Conservation (phyloP, 2,888 invertebrate genomes). For the Campoplex nolae region DNA sequence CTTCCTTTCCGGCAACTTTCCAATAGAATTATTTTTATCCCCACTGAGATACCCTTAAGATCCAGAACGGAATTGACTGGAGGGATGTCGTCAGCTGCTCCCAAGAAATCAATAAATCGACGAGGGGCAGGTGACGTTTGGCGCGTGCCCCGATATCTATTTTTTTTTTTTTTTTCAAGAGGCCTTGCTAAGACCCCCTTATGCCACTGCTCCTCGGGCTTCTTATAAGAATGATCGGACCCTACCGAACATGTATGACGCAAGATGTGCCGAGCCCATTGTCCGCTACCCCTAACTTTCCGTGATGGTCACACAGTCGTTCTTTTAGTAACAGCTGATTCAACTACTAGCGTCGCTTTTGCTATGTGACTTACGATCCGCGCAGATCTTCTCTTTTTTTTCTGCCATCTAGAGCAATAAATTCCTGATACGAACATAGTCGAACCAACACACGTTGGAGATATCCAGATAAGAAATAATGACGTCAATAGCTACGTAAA, state of each 20-base stretch:
- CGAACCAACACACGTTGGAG: background rate
- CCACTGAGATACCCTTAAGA: conserved; percentile 44
- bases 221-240: conserved; percentile 48
- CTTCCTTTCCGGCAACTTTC: background rate
- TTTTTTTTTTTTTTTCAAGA: conserved; percentile 63
- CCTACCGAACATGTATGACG: conserved; percentile 52
- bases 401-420: conserved; percentile 42
- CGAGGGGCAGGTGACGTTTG: conserved; percentile 78
- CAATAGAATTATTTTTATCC: background rate
- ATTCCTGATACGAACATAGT: conserved; percentile 9
- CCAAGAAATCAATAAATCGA: conserved; percentile 80
- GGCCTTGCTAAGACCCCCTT: conserved; percentile 59
- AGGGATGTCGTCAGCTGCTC: conserved; percentile 64
- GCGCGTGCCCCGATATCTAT: conserved; percentile 81
- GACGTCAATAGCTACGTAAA: background rate
- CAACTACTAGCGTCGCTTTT: conserved; percentile 19
- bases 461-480: background rate
- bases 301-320: conserved; percentile 33
- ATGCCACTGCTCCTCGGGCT: conserved; percentile 29
- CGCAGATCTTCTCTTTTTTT: conserved; percentile 22
- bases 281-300: conserved; percentile 49
- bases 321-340: conserved; percentile 55
- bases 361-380: conserved; percentile 18
- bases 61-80: conserved; percentile 62
- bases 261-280: conserved; percentile 62